Percentiles rank a stretch among this genome's conserved stretches.
phyloP scores from a whole-genome alignment of 2,113 vertebrate genomes.

The Heloderma charlesbogerti region DNA sequence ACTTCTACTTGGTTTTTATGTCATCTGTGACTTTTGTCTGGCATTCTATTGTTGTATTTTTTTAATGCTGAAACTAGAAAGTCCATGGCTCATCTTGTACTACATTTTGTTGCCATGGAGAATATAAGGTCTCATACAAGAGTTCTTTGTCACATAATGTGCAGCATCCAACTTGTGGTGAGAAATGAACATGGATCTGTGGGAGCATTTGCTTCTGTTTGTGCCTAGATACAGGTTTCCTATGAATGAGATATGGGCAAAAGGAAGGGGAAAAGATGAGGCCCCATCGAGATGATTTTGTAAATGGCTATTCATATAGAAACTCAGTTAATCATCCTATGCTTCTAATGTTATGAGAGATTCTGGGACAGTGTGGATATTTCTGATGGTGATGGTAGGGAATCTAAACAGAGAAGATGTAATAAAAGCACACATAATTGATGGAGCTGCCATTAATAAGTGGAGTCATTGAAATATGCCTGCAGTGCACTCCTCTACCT shows the following conservation, averaged over 20 bases:
- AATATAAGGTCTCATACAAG: conserved; percentile 38
- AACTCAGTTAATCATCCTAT: neutral
- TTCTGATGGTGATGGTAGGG: neutral
- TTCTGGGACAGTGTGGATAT: neutral
- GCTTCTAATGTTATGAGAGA: accelerated
- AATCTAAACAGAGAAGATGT: neutral
- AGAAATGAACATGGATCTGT: neutral
- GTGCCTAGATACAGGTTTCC: neutral
- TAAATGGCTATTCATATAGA: neutral
- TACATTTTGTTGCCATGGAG: conserved; percentile 68
- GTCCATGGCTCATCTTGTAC: conserved; percentile 39
- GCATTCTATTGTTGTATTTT: conserved; percentile 10
- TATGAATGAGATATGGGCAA: accelerated
- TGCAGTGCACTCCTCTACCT: neutral
- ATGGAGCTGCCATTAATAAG: neutral
- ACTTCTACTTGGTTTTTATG: neutral
- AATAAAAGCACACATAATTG: neutral
- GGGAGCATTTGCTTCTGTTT: neutral
- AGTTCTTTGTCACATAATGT: neutral
- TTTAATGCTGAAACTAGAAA: conserved; percentile 30
- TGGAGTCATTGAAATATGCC: neutral
- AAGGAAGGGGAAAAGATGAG: neutral
- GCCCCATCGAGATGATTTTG: neutral
- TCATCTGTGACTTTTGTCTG: conserved; percentile 1
- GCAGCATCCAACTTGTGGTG: neutral